A percentile compares a stretch with the other conserved stretches of the same genome.
phyloP scores from a whole-genome alignment of 2,113 vertebrate species.

The Crotalus tigris region DNA sequence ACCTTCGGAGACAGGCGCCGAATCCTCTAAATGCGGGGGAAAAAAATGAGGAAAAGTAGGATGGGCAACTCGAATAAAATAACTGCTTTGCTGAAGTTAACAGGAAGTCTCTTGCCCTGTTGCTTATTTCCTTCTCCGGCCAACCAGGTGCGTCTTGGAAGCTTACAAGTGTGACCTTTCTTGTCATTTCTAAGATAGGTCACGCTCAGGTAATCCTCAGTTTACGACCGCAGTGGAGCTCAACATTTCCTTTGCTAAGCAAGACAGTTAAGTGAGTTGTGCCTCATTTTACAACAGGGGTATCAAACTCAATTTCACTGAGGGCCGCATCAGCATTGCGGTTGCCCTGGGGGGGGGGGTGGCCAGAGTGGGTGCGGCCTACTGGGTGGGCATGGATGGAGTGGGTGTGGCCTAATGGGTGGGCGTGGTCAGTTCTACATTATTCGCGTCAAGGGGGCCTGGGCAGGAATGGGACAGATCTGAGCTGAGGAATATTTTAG shows the following conservation, averaged over 20 bases:
- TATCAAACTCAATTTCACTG: too few relatives aligned
- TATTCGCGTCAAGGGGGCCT: too few relatives aligned
- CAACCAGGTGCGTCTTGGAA: background rate
- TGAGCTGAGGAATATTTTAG: background rate
- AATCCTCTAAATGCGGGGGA: conserved; percentile 19
- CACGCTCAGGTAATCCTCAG: background rate
- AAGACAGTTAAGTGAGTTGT: background rate
- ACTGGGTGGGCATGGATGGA: too few relatives aligned
- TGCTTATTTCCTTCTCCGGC: background rate
- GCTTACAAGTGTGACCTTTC: background rate
- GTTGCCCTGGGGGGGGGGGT: too few relatives aligned
- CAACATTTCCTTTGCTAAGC: background rate
- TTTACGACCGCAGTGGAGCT: background rate
- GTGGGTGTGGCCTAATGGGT: too few relatives aligned
- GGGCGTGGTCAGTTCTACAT: too few relatives aligned
- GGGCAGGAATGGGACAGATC: too few relatives aligned
- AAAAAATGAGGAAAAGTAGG: background rate
- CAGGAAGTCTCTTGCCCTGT: background rate
- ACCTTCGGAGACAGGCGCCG: conserved; percentile 18
- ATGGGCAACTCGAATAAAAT: background rate
- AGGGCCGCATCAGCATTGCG: too few relatives aligned
- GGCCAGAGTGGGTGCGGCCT: too few relatives aligned
- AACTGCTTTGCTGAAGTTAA: background rate
- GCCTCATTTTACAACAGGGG: too few relatives aligned
- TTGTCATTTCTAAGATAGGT: background rate